Base-by-base conservation (phyloP, 2,797 vertebrate genomes). In the Paramormyrops hopkinsi region DNA sequence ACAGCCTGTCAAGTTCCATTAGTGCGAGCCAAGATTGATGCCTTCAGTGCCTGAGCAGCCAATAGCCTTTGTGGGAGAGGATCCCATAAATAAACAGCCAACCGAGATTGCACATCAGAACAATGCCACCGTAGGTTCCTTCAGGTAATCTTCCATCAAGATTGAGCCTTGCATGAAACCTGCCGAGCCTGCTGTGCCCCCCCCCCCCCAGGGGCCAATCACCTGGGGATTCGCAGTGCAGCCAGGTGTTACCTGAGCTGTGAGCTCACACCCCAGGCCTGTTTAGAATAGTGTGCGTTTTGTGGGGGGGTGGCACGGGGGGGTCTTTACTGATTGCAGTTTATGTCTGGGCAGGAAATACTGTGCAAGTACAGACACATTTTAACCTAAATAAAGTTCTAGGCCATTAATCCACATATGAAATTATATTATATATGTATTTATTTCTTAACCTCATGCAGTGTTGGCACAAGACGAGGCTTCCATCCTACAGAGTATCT, bases 1-100 rank as follows among this genome's bases (percentile, higher is more conserved):
- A 93, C 91, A 48, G 84, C 54, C 88, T 73, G 91, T 90, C 89
- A 89, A 88, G 90, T 90, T 89, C 90, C 90, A 88, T 92, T 90
- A 59, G 88, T 89, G 88, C 76, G 53, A 88, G 59, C 89, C 69
- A 85, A 84, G 89, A 91, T 90, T 89, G 90, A 91, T 82, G 89
- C 82, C 89, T 89, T 90, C 89, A 6, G 29, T 54, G 51, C 8
- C 4, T 22, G 54, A 89, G 85, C 65, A 37, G 79, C 33, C 53
- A 87, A 89, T 76, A 65, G 41, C 82, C 46, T 17, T 22, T 53
- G 48, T 33, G 44, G 83, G 85, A 79, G 69, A 90, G 88, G 44
- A 48, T 56, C 41, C 86, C 87, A 90, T 91, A 90, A 92, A 91
- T 91, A 90, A 92, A 89, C 90, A 92, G 90, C 89, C 14, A 56